phyloP scores from a whole-genome alignment of 2,797 vertebrate species.

The Sebastes flavidus region DNA sequence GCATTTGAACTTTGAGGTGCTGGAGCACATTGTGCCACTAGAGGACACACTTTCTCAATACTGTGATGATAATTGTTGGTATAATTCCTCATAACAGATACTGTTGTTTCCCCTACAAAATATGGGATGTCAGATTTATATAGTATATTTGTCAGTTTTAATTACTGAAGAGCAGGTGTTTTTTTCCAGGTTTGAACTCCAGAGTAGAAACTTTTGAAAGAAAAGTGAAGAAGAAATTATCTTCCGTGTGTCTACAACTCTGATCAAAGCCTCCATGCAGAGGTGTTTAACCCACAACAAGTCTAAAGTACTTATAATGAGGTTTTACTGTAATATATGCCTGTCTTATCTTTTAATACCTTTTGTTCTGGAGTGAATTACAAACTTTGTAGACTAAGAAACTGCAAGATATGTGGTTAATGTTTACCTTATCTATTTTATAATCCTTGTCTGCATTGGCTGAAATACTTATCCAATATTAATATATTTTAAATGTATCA shows the following conservation, averaged over 20 bases:
- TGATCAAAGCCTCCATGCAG: neutral
- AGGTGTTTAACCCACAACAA: neutral
- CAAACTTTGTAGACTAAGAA: neutral
- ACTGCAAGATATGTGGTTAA: neutral
- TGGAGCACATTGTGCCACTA: slow-evolving; percentile 25
- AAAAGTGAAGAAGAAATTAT: neutral
- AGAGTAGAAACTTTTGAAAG: neutral
- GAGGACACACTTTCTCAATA: slow-evolving; percentile 19
- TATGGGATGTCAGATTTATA: neutral
- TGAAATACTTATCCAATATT: neutral
- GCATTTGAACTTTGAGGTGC: neutral
- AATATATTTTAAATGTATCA: neutral
- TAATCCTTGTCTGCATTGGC: neutral
- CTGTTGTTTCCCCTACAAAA: neutral
- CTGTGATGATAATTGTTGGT: neutral
- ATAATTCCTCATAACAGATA: neutral
- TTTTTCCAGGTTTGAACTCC: neutral
- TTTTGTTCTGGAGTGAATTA: neutral
- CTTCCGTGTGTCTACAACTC: rapidly evolving
- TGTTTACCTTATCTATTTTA: neutral
- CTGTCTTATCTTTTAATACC: neutral
- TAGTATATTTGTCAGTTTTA: neutral
- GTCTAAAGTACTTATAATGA: neutral
- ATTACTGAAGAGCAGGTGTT: neutral
- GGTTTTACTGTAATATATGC: neutral